A percentile compares a stretch with the other conserved stretches of the same genome.
phyloP scores from a whole-genome alignment of 37 sponge, comb jelly and placozoan species.

The Dysidea cf. avara region DNA sequence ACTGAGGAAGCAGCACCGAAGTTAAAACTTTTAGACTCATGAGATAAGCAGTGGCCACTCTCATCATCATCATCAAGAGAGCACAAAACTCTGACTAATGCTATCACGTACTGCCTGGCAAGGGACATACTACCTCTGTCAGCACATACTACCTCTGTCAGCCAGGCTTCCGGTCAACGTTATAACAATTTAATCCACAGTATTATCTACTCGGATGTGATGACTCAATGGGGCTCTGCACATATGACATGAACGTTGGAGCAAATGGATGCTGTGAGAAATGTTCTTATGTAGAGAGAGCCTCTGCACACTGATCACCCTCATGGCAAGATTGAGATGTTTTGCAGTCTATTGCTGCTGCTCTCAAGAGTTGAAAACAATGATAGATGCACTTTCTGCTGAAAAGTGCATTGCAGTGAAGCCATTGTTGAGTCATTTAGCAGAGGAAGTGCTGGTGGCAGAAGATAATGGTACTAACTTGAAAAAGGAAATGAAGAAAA shows the following conservation, averaged over 20 bases:
- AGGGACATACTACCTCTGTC: slow-evolving; percentile 13
- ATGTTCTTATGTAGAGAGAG: too few species aligned
- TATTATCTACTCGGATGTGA: slow-evolving; percentile 12
- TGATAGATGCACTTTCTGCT: slow-evolving; percentile 33
- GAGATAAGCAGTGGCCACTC: too few species aligned
- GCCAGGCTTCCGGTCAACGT: slow-evolving; percentile 10
- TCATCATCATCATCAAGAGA: background rate
- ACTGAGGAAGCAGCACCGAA: too few species aligned
- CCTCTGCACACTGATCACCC: too few species aligned
- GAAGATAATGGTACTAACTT: slow-evolving; percentile 7
- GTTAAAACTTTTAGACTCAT: too few species aligned
- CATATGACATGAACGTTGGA: too few species aligned
- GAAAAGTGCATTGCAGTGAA: slow-evolving; percentile 28
- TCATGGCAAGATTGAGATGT: too few species aligned
- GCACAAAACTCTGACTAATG: slow-evolving; percentile 12
- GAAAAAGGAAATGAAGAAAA: slow-evolving; percentile 24
- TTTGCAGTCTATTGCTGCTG: too few species aligned
- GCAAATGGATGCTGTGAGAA: too few species aligned
- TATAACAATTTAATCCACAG: slow-evolving; percentile 4
- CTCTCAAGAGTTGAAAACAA: slow-evolving; percentile 5
- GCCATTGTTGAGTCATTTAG: too few species aligned
- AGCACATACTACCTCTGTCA: slow-evolving; percentile 9
- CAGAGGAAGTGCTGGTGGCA: slow-evolving; percentile 5
- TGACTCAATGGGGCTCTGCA: slow-evolving; percentile 7
- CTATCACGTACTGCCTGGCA: slow-evolving; percentile 5